Percentiles rank a stretch among this genome's conserved stretches.
Evolutionary conservation across 2,888 invertebrate genomes (phyloP).

Genomic region (Limenitis camilla): DNA sequence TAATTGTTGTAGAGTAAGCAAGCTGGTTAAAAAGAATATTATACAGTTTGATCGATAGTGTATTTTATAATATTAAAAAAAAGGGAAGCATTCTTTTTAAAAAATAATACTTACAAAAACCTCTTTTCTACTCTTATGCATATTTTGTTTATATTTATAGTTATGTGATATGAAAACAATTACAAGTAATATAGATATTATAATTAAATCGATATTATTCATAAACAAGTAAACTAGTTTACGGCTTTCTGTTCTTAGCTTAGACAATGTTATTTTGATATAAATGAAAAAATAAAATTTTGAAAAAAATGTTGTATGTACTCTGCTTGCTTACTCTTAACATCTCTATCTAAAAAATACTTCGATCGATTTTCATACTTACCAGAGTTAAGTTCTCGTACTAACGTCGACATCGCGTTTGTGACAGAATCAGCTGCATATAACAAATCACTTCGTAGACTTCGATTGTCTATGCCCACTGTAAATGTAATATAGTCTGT

Average conservation of each 20-base stretch:
- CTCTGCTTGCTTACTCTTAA: background rate
- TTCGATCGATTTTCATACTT: constrained; percentile 35
- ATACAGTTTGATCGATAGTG: background rate
- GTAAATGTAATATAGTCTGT: constrained; percentile 14
- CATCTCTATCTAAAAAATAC: background rate
- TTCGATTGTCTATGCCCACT: constrained; percentile 75
- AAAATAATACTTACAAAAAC: too few relatives aligned
- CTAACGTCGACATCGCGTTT: constrained; percentile 97
- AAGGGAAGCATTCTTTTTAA: background rate
- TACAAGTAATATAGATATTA: too few relatives aligned
- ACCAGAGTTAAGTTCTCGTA: constrained; percentile 96
- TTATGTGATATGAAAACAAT: too few relatives aligned
- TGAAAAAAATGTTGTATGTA: too few relatives aligned
- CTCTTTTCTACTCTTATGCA: too few relatives aligned
- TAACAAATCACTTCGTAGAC: constrained; percentile 88
- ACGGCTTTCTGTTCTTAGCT: too few relatives aligned
- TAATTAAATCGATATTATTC: too few relatives aligned
- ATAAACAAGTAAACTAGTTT: too few relatives aligned
- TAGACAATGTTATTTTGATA: background rate
- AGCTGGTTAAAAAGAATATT: background rate
- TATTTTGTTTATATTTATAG: too few relatives aligned
- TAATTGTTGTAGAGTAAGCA: background rate
- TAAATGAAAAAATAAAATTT: too few relatives aligned
- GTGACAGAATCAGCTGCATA: constrained; percentile 98
- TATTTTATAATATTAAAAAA: background rate